Evolutionary conservation across 2,113 vertebrate genomes (phyloP).

Genomic region (Dasyprocta punctata): DNA sequence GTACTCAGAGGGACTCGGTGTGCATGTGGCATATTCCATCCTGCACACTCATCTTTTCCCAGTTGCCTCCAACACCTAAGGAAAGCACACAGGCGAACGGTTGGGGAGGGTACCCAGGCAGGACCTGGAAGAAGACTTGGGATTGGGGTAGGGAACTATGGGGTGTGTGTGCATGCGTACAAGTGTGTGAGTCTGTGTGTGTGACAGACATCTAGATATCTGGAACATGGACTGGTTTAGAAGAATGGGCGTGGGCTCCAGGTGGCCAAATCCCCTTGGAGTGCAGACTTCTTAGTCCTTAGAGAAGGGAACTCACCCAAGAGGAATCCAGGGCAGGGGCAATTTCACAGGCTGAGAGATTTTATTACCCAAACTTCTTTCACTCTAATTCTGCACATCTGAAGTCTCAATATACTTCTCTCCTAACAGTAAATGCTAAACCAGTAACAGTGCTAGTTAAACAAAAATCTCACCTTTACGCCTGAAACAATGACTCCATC

Average conservation of each 20-base stretch:
- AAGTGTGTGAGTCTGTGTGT: no score
- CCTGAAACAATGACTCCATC: conserved; percentile 99
- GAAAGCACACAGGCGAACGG: not conserved
- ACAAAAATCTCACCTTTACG: conserved; percentile 92
- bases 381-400: not conserved
- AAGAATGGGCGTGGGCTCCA: not conserved
- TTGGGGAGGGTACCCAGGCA: not conserved
- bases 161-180: no score
- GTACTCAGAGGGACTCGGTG: not conserved
- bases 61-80: not conserved
- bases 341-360: not conserved
- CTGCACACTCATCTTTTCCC: not conserved
- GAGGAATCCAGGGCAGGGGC: not conserved
- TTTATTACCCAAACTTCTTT: not conserved
- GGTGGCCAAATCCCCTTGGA: not conserved
- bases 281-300: not conserved
- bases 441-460: conserved; percentile 10
- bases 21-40: not conserved
- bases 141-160: not conserved
- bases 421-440: conserved; percentile 47
- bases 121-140: not conserved
- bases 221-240: not conserved
- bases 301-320: not conserved
- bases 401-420: not conserved
- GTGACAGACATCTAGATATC: not conserved